Conservation (phyloP, 2,888 invertebrate species). For the Lissocephala sabroskyi region DNA sequence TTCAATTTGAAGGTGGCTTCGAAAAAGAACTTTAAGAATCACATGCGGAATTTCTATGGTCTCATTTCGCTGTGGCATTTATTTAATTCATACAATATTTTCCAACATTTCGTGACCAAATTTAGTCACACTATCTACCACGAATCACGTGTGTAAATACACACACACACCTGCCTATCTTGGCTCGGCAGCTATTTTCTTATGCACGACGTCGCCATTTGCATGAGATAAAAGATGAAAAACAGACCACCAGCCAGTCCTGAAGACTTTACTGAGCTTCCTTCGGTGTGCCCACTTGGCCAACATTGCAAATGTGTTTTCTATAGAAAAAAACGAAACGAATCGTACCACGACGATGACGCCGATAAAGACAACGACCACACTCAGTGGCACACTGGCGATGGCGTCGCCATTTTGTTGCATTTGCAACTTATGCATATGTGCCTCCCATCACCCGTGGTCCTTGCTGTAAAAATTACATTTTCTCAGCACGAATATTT, state of each 20-base stretch:
- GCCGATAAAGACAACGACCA: constrained; percentile 56
- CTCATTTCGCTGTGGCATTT: constrained; percentile 20
- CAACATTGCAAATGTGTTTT: constrained; percentile 49
- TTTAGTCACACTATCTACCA: constrained; percentile 45
- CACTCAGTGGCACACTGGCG: constrained; percentile 14
- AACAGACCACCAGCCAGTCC: constrained; percentile 9
- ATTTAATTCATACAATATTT: constrained; percentile 37
- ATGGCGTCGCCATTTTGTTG: constrained; percentile 60
- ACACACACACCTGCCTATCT: constrained; percentile 33
- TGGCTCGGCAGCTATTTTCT: constrained; percentile 19
- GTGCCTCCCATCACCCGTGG: constrained; percentile 16
- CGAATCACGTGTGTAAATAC: constrained; percentile 39
- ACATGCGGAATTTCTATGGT: constrained; percentile 8
- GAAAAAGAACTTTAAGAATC: constrained; percentile 7
- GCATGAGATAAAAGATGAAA: constrained; percentile 53
- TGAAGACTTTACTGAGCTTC: neutral
- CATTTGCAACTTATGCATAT: constrained; percentile 55
- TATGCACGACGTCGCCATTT: constrained; percentile 54
- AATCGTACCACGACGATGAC: constrained; percentile 13
- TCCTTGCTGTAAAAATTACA: constrained; percentile 48
- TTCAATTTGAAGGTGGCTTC: constrained; percentile 8
- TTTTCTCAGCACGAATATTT: constrained; percentile 56
- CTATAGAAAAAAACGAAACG: constrained; percentile 42
- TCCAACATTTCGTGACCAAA: constrained; percentile 48
- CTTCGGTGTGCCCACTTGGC: constrained; percentile 26